Evolutionary conservation across 2,113 vertebrate species (phyloP), one percentile per base, ranked within the genome.

Genomic region (Piliocolobus tephrosceles): DNA sequence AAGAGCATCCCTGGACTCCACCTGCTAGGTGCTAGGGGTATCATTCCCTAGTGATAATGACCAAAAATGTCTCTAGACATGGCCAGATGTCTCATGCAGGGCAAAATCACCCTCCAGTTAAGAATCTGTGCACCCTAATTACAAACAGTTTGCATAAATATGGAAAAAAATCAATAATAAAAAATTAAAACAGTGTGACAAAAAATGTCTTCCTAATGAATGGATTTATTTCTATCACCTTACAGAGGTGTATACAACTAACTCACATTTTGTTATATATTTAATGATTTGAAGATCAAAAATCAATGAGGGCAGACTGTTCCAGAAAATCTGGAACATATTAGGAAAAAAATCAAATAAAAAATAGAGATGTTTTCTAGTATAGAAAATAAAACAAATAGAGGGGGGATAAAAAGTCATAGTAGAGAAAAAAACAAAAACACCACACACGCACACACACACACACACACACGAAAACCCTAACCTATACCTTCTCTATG

Each of bases 191-290:
- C 9, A 47, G 6, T 22, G 1, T 66, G 25, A 78, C 32, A 83
- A 93, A 96, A 61, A 94, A 88, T 83, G 78, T 93, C 91, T 79
- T 72, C 45, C 50, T 95, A 83, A 92, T 79, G 4, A 52, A n/a
- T 79, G 23, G 68, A 83, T 95, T 70, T 90, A 80, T 81, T 88
- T 76, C 61, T 84, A 76, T 64, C n/a, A 50, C 76, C 79, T 82
- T 85, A 84, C 68, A 94, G 95, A 81, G 57, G 52, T 32, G 40
- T 23, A 84, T 40, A 72, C 57, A 88, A 35, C 45, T 72, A 91
- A 91, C 68, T 96, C 68, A 70, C 10, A 45, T 95, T 88, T 64
- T 80, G 30, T 85, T 76, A 72, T 58, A 27, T 4, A 25, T 57
- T 88, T 90, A 85, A 88, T 72, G 17, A 82, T 75, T 79, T 94